A percentile compares a stretch with the other conserved stretches of the same genome.
phyloP scores from a whole-genome alignment of 2,113 vertebrate species.

The Poecilia latipinna region DNA sequence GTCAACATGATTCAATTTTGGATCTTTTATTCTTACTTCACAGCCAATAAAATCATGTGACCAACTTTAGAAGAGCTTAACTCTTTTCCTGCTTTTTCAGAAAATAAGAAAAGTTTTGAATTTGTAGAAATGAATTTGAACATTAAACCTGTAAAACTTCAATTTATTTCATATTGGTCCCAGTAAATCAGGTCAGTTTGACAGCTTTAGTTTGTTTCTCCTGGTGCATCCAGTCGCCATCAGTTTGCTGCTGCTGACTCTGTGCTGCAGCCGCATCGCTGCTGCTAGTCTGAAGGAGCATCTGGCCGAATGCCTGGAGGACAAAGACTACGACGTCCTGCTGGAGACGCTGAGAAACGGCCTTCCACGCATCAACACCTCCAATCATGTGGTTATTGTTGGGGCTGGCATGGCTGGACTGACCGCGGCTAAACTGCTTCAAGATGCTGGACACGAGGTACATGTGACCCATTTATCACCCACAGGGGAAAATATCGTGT shows the following conservation, averaged over 20 bases:
- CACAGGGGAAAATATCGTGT: too few species aligned
- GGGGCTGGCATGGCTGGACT: conserved; percentile 61
- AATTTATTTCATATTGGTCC: neutral
- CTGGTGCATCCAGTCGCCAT: conserved; percentile 17
- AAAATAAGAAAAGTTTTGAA: neutral
- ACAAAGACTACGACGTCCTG: conserved; percentile 32
- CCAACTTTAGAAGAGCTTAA: neutral
- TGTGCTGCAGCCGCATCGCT: neutral
- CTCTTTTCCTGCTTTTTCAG: neutral
- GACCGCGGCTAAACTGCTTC: conserved; percentile 51
- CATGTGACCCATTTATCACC: too few species aligned
- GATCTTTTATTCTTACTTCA: neutral
- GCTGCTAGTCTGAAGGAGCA: conserved; percentile 2
- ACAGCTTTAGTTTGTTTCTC: neutral
- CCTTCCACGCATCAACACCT: neutral
- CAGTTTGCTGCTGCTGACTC: neutral
- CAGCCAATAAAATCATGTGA: neutral
- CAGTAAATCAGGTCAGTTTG: neutral
- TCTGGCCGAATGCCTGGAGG: conserved; percentile 33
- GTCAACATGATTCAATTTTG: neutral
- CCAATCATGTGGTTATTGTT: conserved; percentile 36
- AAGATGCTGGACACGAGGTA: conserved; percentile 64
- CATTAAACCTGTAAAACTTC: neutral
- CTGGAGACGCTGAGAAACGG: neutral
- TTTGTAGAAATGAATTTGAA: neutral